Conservation (phyloP, 2,888 invertebrate genomes). For the Athrips mouffetella region DNA sequence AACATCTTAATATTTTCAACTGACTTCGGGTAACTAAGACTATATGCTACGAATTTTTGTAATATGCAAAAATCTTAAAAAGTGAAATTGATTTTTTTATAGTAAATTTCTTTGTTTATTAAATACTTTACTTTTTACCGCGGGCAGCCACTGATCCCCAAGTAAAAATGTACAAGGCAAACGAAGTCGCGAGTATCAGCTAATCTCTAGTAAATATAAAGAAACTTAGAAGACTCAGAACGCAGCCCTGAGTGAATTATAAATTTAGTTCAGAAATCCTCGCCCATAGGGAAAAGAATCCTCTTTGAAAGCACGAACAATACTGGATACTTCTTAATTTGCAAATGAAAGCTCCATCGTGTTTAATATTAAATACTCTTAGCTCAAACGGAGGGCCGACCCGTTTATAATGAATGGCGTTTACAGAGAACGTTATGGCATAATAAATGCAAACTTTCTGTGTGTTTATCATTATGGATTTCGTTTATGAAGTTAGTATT, state of each 20-base stretch:
- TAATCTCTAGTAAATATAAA: not conserved
- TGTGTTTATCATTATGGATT: slow-evolving; percentile 4
- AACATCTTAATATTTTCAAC: too few relatives aligned
- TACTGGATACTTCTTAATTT: slow-evolving; percentile 27
- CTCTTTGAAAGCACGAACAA: slow-evolving; percentile 8
- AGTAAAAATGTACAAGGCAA: too few relatives aligned
- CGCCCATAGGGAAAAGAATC: not conserved
- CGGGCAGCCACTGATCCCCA: too few relatives aligned
- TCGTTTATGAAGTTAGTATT: too few relatives aligned
- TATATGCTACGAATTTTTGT: too few relatives aligned
- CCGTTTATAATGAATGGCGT: slow-evolving; percentile 45
- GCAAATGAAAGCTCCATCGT: slow-evolving; percentile 35
- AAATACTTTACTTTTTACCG: too few relatives aligned
- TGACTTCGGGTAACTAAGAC: too few relatives aligned
- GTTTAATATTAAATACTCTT: slow-evolving; percentile 45
- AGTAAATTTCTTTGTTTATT: too few relatives aligned
- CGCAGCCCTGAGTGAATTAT: not conserved
- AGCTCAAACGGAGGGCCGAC: slow-evolving; percentile 33
- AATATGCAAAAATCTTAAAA: too few relatives aligned
- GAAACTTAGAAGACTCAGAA: not conserved
- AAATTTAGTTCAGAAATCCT: not conserved
- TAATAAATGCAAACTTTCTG: not conserved
- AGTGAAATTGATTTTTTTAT: too few relatives aligned
- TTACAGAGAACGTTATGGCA: slow-evolving; percentile 30
- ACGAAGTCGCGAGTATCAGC: too few relatives aligned